A percentile compares a stretch with the other conserved stretches of the same genome.
phyloP scores from a whole-genome alignment of 2,113 vertebrate species.

The Seriola rivoliana region DNA sequence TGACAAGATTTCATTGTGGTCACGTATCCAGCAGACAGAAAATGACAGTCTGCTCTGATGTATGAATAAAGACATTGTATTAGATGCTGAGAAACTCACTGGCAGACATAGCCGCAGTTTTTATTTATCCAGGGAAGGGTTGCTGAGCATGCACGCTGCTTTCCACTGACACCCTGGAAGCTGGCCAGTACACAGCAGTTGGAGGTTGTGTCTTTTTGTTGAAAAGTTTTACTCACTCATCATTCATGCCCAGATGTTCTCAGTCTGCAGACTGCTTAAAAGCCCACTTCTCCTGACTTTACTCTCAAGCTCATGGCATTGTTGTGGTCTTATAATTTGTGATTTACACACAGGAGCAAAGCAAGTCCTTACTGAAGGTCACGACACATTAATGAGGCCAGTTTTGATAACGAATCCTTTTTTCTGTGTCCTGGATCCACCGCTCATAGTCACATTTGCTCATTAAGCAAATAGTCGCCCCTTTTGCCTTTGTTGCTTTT shows the following conservation, averaged over 20 bases:
- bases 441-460: background rate
- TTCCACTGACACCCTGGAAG: slow-evolving; percentile 12
- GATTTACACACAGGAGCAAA: background rate
- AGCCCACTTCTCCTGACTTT: background rate
- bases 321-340: background rate
- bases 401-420: slow-evolving; percentile 14
- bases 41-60: slow-evolving; percentile 45
- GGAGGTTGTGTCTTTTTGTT: background rate
- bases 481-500: background rate
- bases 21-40: slow-evolving; percentile 35
- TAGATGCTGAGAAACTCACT: slow-evolving; percentile 26
- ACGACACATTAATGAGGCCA: background rate
- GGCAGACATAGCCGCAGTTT: background rate
- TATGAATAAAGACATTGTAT: slow-evolving; percentile 44
- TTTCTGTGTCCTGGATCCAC: background rate
- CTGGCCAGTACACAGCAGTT: background rate
- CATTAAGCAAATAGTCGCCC: slow-evolving; percentile 6
- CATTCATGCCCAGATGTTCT: slow-evolving; percentile 11
- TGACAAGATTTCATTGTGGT: slow-evolving; percentile 44
- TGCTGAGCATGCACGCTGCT: slow-evolving; percentile 23
- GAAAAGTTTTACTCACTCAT: background rate
- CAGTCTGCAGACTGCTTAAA: background rate
- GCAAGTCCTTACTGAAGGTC: slow-evolving; percentile 12
- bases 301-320: background rate
- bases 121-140: background rate